Conservation (phyloP, 92 coral and sea anemone species). For the Parazoanthus darwini region DNA sequence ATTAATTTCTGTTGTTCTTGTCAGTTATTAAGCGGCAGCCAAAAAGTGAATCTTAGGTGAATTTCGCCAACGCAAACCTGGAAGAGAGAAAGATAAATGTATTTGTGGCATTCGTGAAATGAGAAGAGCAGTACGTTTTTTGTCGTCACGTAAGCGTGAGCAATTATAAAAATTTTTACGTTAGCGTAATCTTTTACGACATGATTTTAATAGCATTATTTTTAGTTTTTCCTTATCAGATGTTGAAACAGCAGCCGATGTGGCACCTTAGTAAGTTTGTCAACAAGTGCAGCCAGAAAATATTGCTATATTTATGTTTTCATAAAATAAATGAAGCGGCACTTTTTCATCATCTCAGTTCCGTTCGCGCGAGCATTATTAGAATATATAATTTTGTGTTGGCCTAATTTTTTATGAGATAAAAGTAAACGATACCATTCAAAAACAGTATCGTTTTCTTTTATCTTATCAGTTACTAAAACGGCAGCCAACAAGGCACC, state of each 20-base stretch:
- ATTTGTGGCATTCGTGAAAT: background rate
- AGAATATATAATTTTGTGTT: too few species aligned
- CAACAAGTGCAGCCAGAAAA: background rate
- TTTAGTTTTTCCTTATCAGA: background rate
- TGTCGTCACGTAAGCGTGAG: background rate
- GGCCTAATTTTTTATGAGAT: too few species aligned
- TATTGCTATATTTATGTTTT: background rate
- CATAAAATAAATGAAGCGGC: background rate
- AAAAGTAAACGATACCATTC: too few species aligned
- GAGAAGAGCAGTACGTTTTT: background rate
- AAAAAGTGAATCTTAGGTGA: background rate
- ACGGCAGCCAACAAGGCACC: background rate
- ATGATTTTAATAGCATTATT: background rate
- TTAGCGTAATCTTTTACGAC: background rate
- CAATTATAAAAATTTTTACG: background rate
- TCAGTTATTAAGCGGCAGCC: background rate
- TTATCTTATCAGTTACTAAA: background rate
- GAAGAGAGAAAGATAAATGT: background rate
- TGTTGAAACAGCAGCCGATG: background rate
- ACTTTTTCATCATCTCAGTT: too few species aligned
- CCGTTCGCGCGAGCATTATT: too few species aligned
- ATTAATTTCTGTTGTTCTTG: background rate
- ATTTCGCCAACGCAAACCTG: background rate
- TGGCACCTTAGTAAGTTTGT: background rate
- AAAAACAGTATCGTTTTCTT: background rate